Conservation (phyloP, 2,797 vertebrate species). For the Sebastes aleutianus region DNA sequence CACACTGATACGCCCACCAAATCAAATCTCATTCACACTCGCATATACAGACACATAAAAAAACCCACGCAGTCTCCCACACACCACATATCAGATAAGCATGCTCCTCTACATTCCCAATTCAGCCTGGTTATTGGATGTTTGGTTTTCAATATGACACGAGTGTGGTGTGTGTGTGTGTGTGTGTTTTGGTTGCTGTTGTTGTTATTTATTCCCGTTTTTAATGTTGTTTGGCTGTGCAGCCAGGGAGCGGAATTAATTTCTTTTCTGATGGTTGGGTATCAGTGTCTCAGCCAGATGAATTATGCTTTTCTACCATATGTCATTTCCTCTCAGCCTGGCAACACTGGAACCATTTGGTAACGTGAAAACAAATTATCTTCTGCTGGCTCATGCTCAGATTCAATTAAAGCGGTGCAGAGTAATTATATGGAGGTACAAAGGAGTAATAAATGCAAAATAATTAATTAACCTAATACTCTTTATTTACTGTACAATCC, state of each 20-base stretch:
- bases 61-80: slow-evolving; percentile 56
- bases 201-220: slow-evolving; percentile 81
- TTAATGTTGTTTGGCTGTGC: slow-evolving; percentile 77
- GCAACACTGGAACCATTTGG: slow-evolving; percentile 94
- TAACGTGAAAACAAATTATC: slow-evolving; percentile 99
- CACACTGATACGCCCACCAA: slow-evolving; percentile 71
- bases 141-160: slow-evolving; percentile 67
- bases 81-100: slow-evolving; percentile 73
- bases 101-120: slow-evolving; percentile 58
- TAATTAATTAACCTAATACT: slow-evolving; percentile 98
- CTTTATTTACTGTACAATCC: slow-evolving; percentile 89
- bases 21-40: slow-evolving; percentile 74
- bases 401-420: slow-evolving; percentile 95
- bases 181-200: slow-evolving; percentile 68
- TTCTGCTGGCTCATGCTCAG: slow-evolving; percentile 93
- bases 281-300: slow-evolving; percentile 81
- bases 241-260: slow-evolving; percentile 79
- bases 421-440: slow-evolving; percentile 95
- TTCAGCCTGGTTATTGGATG: slow-evolving; percentile 74
- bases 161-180: slow-evolving; percentile 18
- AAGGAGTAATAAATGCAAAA: slow-evolving; percentile 98
- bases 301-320: slow-evolving; percentile 81
- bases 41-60: slow-evolving; percentile 49
- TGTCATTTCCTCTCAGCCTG: slow-evolving; percentile 93
- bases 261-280: slow-evolving; percentile 82